Evolutionary conservation across 2,888 invertebrate genomes (phyloP), one percentile per base, ranked within the genome.

Genomic region (Tricholauxania praeusta): DNA sequence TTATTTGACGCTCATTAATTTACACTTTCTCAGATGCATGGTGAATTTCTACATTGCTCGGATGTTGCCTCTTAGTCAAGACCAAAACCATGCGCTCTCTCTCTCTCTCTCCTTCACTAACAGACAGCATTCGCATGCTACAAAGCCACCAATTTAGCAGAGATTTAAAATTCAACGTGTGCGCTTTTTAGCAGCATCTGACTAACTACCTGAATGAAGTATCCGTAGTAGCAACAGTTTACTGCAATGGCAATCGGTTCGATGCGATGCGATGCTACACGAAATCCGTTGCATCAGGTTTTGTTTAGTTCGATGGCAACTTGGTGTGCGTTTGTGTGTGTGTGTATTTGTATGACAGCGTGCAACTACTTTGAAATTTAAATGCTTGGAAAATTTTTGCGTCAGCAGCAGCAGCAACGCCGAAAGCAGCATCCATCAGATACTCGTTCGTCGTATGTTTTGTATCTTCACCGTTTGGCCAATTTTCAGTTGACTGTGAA

Each of bases 401-500:
- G 69, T 57, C 66, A 64, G n/a, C 65, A 73, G 32, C 73, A 52
- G 69, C 69, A 62, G 22, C 59, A 49, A 15, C 28, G 55, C 60
- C 49, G 65, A 63, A 60, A 63, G 28, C 17, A 65, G 65, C 70
- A 66, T 69, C 69, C 68, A 32, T 47, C 62, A 14, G 70, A 70
- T 39, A 70, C 52, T 15, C 19, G 12, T 55, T 39, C 39, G 39
- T 39, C 10, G 39, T 10, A 39, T 39, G 39, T 39, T 39, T 19
- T 63, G 70, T 47, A 52, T 62, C 70, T 53, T 59, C 70, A 74
- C 72, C 71, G 75, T 55, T 75, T 73, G 67, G 74, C 72, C 77
- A 75, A 76, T 76, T 80, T 74, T 82, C 81, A 85, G 86, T 85
- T 85, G 85, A 82, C 82, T 85, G 81, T 83, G 83, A 84, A 85